These are phyloP conservation scores for Rosalia funebris DNA, from an alignment of 2,888 invertebrate genomes.

Conservation along the genomic window DNA sequence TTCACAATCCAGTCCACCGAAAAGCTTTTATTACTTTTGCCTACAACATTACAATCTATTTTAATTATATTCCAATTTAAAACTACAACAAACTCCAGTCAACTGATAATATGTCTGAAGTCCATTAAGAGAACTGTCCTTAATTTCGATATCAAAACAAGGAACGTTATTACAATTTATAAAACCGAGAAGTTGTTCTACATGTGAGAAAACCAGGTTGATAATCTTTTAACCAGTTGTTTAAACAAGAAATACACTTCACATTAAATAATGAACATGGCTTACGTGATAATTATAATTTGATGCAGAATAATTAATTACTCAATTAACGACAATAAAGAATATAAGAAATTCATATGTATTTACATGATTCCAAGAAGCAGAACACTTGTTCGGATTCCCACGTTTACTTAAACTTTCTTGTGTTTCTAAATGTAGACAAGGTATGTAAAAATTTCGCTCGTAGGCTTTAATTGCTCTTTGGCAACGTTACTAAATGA, in stretches of 20 bases:
- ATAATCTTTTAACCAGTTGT: conserved; percentile 46
- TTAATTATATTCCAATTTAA: conserved; percentile 46
- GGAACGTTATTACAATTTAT: conserved; percentile 52
- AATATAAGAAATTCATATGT: conserved; percentile 30
- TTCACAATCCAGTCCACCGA: conserved; percentile 24
- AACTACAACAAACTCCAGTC: conserved; percentile 37
- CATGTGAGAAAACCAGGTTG: conserved; percentile 46
- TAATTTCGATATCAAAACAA: conserved; percentile 52
- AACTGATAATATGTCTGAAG: conserved; percentile 36
- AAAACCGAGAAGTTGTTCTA: conserved; percentile 55
- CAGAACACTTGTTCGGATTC: conserved; percentile 34
- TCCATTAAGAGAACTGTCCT: conserved; percentile 44
- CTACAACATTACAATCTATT: conserved; percentile 37
- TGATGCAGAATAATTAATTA: conserved; percentile 36
- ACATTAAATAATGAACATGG: conserved; percentile 31
- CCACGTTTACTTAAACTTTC: conserved; percentile 21
- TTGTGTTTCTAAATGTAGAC: conserved; percentile 1
- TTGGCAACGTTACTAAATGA: background rate
- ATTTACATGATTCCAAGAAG: conserved; percentile 30
- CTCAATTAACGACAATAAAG: conserved; percentile 32
- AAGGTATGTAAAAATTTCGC: conserved; percentile 6
- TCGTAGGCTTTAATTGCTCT: conserved; percentile 5
- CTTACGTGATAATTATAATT: conserved; percentile 36
- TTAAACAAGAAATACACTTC: conserved; percentile 39
- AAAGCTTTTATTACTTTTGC: conserved; percentile 25